Evolutionary conservation across 1,140 invertebrate genomes (phyloP).

Genomic region (Drosophila truncata): DNA sequence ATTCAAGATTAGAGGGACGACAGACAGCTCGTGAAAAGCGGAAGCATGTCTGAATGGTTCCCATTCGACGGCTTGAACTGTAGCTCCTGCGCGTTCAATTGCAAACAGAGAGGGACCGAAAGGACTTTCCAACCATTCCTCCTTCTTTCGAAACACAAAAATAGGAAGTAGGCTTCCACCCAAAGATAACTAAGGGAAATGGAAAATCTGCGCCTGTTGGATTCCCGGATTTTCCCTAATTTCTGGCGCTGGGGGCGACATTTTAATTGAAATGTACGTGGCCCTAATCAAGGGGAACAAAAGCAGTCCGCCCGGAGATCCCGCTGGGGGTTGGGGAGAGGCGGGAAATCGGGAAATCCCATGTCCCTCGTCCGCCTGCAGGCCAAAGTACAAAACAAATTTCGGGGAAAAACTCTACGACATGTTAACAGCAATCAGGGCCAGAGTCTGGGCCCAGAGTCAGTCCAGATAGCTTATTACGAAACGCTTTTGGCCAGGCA

Average conservation of each 20-base stretch:
- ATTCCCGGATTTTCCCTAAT: constrained; percentile 51
- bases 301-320: constrained; percentile 20
- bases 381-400: constrained; percentile 63
- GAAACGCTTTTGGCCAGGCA: constrained; percentile 67
- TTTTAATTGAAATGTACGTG: constrained; percentile 77
- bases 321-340: background rate
- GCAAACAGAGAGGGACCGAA: constrained; percentile 54
- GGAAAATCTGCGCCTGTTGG: constrained; percentile 29
- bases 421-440: constrained; percentile 76
- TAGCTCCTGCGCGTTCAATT: constrained; percentile 56
- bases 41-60: constrained; percentile 64
- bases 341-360: background rate
- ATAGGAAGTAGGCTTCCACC: constrained; percentile 42
- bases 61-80: constrained; percentile 5
- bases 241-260: constrained; percentile 65
- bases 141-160: background rate
- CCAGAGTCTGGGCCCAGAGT: constrained; percentile 16
- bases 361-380: constrained; percentile 39
- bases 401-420: constrained; percentile 66
- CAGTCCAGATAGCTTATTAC: constrained; percentile 64
- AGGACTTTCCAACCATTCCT: constrained; percentile 7
- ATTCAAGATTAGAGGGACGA: constrained; percentile 18
- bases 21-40: constrained; percentile 59
- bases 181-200: constrained; percentile 37
- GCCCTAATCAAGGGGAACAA: constrained; percentile 75